Evolutionary conservation across 2,888 invertebrate genomes (phyloP).

Genomic region (Amblyteles armatorius): DNA sequence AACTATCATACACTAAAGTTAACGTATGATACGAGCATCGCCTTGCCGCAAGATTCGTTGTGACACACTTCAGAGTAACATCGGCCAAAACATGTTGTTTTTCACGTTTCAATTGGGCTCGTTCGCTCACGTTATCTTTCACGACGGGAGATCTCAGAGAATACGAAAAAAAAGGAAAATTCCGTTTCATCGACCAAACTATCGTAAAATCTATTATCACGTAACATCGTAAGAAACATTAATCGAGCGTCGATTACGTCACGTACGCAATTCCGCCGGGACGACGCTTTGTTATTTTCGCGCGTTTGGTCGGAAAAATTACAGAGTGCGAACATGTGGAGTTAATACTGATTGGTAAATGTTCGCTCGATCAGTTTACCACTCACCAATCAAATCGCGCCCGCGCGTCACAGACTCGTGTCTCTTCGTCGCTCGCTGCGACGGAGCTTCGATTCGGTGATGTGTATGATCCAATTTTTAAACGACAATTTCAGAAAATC

Average conservation of each 20-base stretch:
- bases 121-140: conserved; percentile 7
- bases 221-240: conserved; percentile 36
- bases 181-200: conserved; percentile 50
- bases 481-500: not conserved
- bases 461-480: not conserved
- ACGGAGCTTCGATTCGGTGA: conserved; percentile 7
- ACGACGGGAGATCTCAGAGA: conserved; percentile 31
- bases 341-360: conserved; percentile 72
- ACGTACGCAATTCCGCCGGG: not conserved
- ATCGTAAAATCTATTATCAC: conserved; percentile 70
- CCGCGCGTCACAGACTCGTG: conserved; percentile 11
- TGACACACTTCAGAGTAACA: conserved; percentile 1
- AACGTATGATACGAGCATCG: not conserved
- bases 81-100: not conserved
- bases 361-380: conserved; percentile 58
- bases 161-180: conserved; percentile 50
- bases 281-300: conserved; percentile 19
- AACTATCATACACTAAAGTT: conserved; percentile 10
- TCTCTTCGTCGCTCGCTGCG: conserved; percentile 6
- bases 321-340: conserved; percentile 44
- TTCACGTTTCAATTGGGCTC: not conserved
- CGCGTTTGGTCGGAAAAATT: conserved; percentile 34
- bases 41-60: not conserved
- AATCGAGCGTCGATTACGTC: conserved; percentile 4
- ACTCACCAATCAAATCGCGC: conserved; percentile 56